phyloP scores from a whole-genome alignment of 2,797 vertebrate genomes.

The Squalus acanthias region DNA sequence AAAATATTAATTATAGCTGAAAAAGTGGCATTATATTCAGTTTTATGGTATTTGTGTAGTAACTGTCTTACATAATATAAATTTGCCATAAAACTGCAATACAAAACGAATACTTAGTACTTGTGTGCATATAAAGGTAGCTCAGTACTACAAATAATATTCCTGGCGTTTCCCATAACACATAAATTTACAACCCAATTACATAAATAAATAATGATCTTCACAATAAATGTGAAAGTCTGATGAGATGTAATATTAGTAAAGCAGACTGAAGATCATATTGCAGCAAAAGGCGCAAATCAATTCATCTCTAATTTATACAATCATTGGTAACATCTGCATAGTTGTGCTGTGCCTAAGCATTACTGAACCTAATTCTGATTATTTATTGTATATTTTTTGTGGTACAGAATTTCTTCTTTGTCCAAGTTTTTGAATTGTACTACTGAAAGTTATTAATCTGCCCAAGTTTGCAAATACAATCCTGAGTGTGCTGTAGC shows the following conservation, averaged over 20 bases:
- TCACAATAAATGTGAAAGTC: neutral
- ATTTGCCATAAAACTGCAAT: neutral
- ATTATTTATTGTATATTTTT: neutral
- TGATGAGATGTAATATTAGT: neutral
- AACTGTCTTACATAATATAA: neutral
- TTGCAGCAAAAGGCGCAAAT: neutral
- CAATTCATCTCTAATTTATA: neutral
- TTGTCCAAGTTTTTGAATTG: neutral
- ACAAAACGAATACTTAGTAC: neutral
- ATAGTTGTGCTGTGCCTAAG: neutral
- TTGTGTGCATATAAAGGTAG: neutral
- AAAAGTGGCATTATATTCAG: neutral
- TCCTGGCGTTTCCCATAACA: neutral
- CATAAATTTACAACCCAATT: slow-evolving; percentile 20
- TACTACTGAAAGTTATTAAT: neutral
- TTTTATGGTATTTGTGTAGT: neutral
- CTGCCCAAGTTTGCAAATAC: neutral
- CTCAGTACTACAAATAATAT: neutral
- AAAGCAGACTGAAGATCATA: neutral
- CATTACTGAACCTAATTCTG: neutral
- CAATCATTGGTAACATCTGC: neutral
- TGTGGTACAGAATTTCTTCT: neutral
- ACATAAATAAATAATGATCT: neutral
- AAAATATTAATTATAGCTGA: neutral
- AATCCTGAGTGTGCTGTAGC: neutral